Evolutionary conservation across 2,113 vertebrate species (phyloP).

Genomic region (Tychaedon coryphoeus): DNA sequence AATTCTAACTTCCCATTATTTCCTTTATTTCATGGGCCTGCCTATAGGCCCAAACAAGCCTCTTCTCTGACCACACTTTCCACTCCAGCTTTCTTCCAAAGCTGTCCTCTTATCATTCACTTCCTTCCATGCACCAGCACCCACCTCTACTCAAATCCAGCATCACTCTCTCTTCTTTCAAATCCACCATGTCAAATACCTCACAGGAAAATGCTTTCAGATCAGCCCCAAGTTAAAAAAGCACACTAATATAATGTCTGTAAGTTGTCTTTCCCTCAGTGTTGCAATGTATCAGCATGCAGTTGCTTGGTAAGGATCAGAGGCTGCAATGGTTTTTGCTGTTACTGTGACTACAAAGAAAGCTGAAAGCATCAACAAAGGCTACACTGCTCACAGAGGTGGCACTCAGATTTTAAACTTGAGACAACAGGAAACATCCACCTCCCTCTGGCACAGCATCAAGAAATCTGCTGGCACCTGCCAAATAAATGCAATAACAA

Average conservation of each 20-base stretch:
- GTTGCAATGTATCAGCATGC: neutral
- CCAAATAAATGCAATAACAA: neutral
- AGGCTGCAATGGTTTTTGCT: neutral
- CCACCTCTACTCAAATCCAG: neutral
- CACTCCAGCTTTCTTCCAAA: neutral
- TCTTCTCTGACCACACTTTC: neutral
- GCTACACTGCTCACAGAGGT: neutral
- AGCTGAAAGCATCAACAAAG: neutral
- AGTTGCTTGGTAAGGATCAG: neutral
- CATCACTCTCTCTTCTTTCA: neutral
- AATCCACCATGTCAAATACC: neutral
- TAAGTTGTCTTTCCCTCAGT: neutral
- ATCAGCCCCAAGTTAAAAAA: neutral
- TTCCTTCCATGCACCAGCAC: neutral
- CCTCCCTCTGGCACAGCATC: neutral
- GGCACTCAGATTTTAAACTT: neutral
- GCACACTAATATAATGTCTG: neutral
- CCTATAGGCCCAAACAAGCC: neutral
- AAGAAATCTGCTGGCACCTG: neutral
- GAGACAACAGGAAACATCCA: neutral
- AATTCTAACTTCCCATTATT: neutral
- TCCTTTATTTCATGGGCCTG: neutral
- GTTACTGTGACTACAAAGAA: fast-evolving
- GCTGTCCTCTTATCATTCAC: neutral
- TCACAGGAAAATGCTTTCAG: neutral